A percentile compares a stretch with the other conserved stretches of the same genome.
Evolutionary conservation across 2,888 invertebrate genomes (phyloP).

Genomic region (Apodemia mormo): DNA sequence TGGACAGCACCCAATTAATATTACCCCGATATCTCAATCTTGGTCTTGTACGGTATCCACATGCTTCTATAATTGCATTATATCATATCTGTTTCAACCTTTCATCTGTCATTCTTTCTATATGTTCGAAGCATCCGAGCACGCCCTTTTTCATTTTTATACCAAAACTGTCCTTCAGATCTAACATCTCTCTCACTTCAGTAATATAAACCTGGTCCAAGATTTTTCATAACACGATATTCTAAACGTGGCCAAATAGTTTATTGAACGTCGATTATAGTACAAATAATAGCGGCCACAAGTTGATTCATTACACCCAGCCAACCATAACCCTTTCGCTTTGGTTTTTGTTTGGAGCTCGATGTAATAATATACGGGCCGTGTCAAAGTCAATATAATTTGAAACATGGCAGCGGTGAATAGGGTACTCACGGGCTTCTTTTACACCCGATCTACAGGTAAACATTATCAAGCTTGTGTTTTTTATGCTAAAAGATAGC

Average conservation of each 20-base stretch:
- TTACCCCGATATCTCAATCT: too few species aligned
- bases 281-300: background rate
- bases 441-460: background rate
- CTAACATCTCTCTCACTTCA: too few species aligned
- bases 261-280: conserved; percentile 17
- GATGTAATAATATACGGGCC: conserved; percentile 43
- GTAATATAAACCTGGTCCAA: too few species aligned
- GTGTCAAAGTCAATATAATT: conserved; percentile 59
- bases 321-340: conserved; percentile 13
- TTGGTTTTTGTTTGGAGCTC: conserved; percentile 18
- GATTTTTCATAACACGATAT: background rate
- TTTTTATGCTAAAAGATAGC: too few species aligned
- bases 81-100: too few species aligned
- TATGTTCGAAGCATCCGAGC: too few species aligned
- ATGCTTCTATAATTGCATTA: too few species aligned
- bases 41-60: too few species aligned
- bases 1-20: too few species aligned
- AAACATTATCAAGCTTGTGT: background rate
- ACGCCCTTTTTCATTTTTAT: too few species aligned
- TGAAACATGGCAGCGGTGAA: conserved; percentile 46
- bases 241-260: background rate
- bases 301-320: background rate
- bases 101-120: too few species aligned
- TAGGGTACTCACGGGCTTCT: background rate
- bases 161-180: too few species aligned